Evolutionary conservation across 2,888 invertebrate genomes (phyloP).

Genomic region (Lasioglossum calceatum): DNA sequence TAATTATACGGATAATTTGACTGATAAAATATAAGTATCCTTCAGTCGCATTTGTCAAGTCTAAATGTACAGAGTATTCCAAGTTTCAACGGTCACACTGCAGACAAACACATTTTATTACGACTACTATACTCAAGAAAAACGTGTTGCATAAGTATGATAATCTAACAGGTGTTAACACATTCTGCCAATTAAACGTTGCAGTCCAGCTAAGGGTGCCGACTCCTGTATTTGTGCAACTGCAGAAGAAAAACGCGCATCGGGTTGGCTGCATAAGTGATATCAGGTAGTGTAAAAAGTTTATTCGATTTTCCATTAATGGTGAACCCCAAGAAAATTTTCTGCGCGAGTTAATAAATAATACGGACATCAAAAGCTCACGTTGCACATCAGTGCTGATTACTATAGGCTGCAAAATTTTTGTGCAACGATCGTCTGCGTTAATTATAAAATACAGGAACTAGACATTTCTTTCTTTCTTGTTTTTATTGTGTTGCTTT

Average conservation of each 20-base stretch:
- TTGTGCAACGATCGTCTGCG: background rate
- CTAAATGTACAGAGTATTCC: background rate
- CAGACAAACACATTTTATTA: background rate
- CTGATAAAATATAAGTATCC: background rate
- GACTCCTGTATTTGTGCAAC: background rate
- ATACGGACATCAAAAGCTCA: background rate
- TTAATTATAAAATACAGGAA: no score
- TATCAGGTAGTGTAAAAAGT: background rate
- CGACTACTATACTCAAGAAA: background rate
- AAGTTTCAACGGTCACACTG: background rate
- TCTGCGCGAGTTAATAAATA: background rate
- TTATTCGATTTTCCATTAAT: background rate
- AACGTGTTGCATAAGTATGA: background rate
- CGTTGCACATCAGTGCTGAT: background rate
- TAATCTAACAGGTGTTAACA: background rate
- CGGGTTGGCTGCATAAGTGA: background rate
- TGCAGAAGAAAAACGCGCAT: constrained; percentile 2
- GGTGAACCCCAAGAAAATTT: background rate
- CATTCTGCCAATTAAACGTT: background rate
- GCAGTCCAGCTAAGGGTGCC: background rate
- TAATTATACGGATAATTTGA: no score
- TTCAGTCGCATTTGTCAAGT: background rate
- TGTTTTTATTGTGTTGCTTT: background rate
- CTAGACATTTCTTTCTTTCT: no score
- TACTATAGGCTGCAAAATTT: background rate